Conservation (phyloP, 2,888 invertebrate species). For the Erebia ligea region DNA sequence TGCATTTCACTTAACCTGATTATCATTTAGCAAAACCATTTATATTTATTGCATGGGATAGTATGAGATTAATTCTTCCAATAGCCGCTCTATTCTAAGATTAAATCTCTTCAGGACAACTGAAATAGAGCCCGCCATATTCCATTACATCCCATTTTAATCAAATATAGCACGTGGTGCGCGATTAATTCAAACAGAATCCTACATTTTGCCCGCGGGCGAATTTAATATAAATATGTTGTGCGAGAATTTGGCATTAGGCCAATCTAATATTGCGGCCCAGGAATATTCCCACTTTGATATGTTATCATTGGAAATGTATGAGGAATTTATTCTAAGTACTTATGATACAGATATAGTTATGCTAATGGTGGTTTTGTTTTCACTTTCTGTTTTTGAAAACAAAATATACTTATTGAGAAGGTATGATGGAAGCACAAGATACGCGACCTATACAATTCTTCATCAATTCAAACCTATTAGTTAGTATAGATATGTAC, state of each 20-base stretch:
- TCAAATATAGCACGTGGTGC: conserved; percentile 20
- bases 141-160: conserved; percentile 18
- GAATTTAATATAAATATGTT: conserved; percentile 26
- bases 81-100: background rate
- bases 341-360: conserved; percentile 1
- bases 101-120: background rate
- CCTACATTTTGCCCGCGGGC: conserved; percentile 17
- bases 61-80: background rate
- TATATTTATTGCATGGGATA: too few relatives aligned
- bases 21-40: too few relatives aligned
- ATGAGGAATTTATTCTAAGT: conserved; percentile 20
- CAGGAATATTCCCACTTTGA: conserved; percentile 21
- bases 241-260: conserved; percentile 27
- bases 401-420: too few relatives aligned
- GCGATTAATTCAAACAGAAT: conserved; percentile 21
- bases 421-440: too few relatives aligned
- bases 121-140: conserved; percentile 13
- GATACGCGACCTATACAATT: too few relatives aligned
- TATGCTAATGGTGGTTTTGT: background rate
- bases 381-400: background rate
- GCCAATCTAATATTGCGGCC: conserved; percentile 25
- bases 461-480: too few relatives aligned
- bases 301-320: conserved; percentile 27
- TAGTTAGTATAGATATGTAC: too few relatives aligned
- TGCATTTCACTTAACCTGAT: too few relatives aligned